phyloP scores from a whole-genome alignment of 2,888 invertebrate genomes.

The Drosophila sordidula region DNA sequence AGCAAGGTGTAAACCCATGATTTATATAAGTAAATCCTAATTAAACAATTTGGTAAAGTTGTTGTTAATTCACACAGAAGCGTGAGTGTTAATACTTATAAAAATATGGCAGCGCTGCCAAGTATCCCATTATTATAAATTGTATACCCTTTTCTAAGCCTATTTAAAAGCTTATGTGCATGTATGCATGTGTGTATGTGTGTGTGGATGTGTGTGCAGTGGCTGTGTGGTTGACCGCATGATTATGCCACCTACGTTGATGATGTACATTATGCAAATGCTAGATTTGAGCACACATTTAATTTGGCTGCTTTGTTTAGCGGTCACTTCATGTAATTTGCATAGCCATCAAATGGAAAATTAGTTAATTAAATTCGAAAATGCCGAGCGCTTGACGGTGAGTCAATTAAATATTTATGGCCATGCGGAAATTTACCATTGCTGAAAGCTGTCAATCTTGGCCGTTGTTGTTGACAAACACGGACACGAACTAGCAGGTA shows the following conservation, averaged over 20 bases:
- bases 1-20: background rate
- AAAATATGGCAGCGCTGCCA: too few species aligned
- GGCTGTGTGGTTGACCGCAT: slow-evolving; percentile 40
- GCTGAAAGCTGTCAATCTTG: slow-evolving; percentile 39
- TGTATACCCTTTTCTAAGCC: background rate
- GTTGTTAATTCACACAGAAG: too few species aligned
- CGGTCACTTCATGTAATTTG: slow-evolving; percentile 24
- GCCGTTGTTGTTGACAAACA: slow-evolving; percentile 14
- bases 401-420: slow-evolving; percentile 50
- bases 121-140: background rate
- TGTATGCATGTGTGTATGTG: background rate
- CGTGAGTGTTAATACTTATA: too few species aligned
- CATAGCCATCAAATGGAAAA: slow-evolving; percentile 32
- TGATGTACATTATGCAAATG: slow-evolving; percentile 36
- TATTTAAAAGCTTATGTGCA: background rate
- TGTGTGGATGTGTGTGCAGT: background rate
- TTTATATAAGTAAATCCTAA: background rate
- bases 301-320: slow-evolving; percentile 31
- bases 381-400: slow-evolving; percentile 6
- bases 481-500: slow-evolving; percentile 6
- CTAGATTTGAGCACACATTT: slow-evolving; percentile 25
- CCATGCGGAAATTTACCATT: slow-evolving; percentile 22
- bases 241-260: slow-evolving; percentile 40
- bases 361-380: slow-evolving; percentile 51
- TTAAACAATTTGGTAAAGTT: background rate